A percentile compares a stretch with the other conserved stretches of the same genome.
These are phyloP conservation scores for Sesia apiformis DNA, from an alignment of 2,888 invertebrate genomes.

Conservation along the genomic window DNA sequence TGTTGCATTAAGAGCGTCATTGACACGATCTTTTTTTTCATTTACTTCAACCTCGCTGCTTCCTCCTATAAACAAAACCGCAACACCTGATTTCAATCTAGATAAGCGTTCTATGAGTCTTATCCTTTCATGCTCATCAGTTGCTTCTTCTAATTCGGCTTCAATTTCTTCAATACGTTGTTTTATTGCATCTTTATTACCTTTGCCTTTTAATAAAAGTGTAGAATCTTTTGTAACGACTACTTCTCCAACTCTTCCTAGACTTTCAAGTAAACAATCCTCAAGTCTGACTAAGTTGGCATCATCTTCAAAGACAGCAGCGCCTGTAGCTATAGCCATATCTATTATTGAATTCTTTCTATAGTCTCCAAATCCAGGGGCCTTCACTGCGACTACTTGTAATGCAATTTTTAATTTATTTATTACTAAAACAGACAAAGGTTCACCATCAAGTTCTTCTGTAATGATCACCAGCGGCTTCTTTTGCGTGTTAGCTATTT, in stretches of 20 bases:
- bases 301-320: constrained; percentile 94
- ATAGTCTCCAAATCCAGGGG: constrained; percentile 96
- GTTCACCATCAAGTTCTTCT: constrained; percentile 96
- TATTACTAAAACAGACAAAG: constrained; percentile 91
- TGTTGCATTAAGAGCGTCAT: constrained; percentile 95
- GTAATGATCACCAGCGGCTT: constrained; percentile 96
- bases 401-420: constrained; percentile 91
- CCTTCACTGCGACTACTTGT: constrained; percentile 95
- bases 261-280: constrained; percentile 85
- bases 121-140: constrained; percentile 92
- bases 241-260: constrained; percentile 91
- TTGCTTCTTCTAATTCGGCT: constrained; percentile 86
- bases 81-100: constrained; percentile 87
- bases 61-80: constrained; percentile 86
- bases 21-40: constrained; percentile 96
- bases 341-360: constrained; percentile 91
- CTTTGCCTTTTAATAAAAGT: constrained; percentile 79
- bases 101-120: constrained; percentile 92
- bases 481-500: constrained; percentile 91
- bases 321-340: constrained; percentile 94
- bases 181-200: constrained; percentile 83
- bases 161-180: constrained; percentile 85
- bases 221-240: constrained; percentile 95
- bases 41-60: constrained; percentile 93
- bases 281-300: constrained; percentile 90